Evolutionary conservation across 2,888 invertebrate species (phyloP), one percentile per base, ranked within the genome.

Genomic region (Cephus nigrinus): DNA sequence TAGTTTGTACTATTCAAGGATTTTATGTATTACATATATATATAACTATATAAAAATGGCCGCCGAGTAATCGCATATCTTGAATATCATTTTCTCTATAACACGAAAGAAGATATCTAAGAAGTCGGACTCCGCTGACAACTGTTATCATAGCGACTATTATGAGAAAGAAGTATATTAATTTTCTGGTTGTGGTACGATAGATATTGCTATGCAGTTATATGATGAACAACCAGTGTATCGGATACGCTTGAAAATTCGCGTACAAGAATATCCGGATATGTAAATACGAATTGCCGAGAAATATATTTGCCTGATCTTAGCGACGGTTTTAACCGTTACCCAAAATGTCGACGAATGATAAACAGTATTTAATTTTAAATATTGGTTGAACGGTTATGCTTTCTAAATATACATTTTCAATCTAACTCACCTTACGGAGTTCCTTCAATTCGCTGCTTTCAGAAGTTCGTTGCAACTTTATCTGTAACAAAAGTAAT

Each of bases 341-440:
- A 55, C 1, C 0, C 40, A 55, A 55, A 55, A 55, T 5, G 5
- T 55, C 40, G 40, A 55, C 23, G 40, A 23, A 55, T 23, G 9
- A 55, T 55, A 55, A 55, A 23, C 40, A 23, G 23, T 55, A 23
- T 55, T 55, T 55, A 5, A 55, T 55, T 15, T 40, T 40, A 15
- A 15, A 15, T 40, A 40, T 15, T 40, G 40, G 40, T 4, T 15
- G 15, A 15, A 15, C 40, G 5, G 4, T 15, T 15, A 12, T 12
- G 0, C 15, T 1, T 40, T 40, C 40, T 40, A 40, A 40, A 15
- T 40, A 40, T 40, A 40, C 15, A 40, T 40, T 23, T 9, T 74
- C 5, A 74, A n/a, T 33, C 11, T 11, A 74, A 82, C 86, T 87
- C 82, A 90, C 90, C 84, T 88, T 89, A 78, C 88, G 88, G 12